These are phyloP conservation scores for Odocoileus hemionus DNA, from an alignment of 2,113 vertebrate species.

Conservation along the genomic window DNA sequence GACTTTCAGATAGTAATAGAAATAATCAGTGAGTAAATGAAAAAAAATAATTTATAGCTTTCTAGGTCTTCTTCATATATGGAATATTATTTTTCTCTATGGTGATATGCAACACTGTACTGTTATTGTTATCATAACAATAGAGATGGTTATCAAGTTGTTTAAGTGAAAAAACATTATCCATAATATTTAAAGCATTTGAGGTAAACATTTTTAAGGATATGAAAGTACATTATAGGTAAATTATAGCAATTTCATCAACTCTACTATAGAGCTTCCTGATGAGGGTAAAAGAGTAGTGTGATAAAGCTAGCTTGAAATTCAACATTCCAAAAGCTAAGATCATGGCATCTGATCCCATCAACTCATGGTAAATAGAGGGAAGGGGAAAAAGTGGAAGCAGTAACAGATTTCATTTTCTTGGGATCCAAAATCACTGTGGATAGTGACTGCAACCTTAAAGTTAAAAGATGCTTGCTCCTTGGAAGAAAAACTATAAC, in stretches of 20 bases:
- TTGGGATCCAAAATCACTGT: background rate
- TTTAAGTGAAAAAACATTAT: background rate
- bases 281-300: background rate
- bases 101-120: background rate
- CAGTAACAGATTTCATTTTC: background rate
- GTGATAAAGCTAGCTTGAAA: background rate
- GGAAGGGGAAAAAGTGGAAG: background rate
- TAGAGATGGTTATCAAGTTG: background rate
- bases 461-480: background rate
- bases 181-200: background rate
- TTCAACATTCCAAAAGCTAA: background rate
- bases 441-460: background rate
- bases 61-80: background rate
- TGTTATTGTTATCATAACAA: background rate
- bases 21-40: constrained; percentile 28
- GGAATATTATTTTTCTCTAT: background rate
- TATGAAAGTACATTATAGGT: background rate
- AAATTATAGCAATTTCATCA: background rate
- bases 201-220: background rate
- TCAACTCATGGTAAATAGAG: background rate
- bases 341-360: background rate
- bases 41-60: background rate
- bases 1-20: background rate
- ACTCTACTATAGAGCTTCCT: background rate
- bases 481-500: background rate